Base-by-base conservation (phyloP, 1,140 invertebrate species). In the Xylocopa sonorina region DNA sequence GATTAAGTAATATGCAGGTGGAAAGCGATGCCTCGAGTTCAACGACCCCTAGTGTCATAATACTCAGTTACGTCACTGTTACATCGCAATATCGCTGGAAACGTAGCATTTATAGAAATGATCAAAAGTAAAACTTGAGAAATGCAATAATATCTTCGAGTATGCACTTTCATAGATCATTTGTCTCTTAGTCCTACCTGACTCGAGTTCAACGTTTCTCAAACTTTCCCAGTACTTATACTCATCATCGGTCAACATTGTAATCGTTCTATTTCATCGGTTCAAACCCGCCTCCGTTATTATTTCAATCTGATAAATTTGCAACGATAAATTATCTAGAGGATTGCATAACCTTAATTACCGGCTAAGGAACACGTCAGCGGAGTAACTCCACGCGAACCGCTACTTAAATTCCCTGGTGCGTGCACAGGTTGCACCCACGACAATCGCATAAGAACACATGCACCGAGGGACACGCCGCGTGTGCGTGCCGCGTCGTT, bases 21-120 rank as follows among this genome's bases (percentile, higher is more conserved):
- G 51, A 71, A 71, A 71, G 68, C 38, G 51, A 71, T 57, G 68
- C 27, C 5, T 10, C 38, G 38, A 71, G 68, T 71, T 57, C 68
- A 12, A 71, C 27, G 51, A 57, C 68, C 27, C 29, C 51, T 43
- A 29, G 38, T 43, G 68, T 27, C 51, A 71, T 57, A 71, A 71
- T 29, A 69, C 27, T 18, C 4, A 57, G 7, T 71, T 57, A 41
- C 51, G 38, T 57, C 38, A 71, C 18, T 5, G 32, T 34, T 53
- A 48, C n/a, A 41, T n/a, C 14, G 21, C 6, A 34, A n/a, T 48
- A 50, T 50, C 18, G 21, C 3, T 18, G 10, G 53, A 67, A 50
- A 21, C 16, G 34, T 9, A 6, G 3, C 10, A n/a, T 60, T 21
- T 29, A 6, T 14, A 32, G 29, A 18, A 46, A 64, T 27, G 5